Base-by-base conservation (phyloP, 2,113 vertebrate genomes). In the Nicator chloris region DNA sequence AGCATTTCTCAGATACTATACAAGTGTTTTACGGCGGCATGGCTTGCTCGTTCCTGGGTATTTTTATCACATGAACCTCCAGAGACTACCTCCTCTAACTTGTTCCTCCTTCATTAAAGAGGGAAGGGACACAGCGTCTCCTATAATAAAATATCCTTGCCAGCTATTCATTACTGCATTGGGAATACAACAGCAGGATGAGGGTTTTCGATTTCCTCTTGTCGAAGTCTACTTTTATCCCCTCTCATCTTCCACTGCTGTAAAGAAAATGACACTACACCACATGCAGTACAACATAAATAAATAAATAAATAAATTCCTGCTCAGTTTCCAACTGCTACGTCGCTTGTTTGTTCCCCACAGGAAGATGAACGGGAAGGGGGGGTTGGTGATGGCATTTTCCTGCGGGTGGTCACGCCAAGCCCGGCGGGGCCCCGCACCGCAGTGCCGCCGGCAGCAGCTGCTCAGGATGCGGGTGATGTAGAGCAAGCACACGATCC, bases 11-110 rank as follows among this genome's bases (percentile, higher is more conserved):
- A 27, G 61, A 64, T 59, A 72, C 89, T 39, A 78, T 14, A 78
- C 31, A 47, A 81, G n/a, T n/a, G 91, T 88, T 91, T 77, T 47
- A 89, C 6, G 10, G 79, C 50, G 51, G 82, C 63, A 64, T 1
- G 30, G 33, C 69, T 85, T 77, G 24, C 72, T 76, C 68, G 65
- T 90, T 92, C 51, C 53, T 79, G 13, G 33, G 91, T 93, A 94
- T 94, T 92, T 95, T 91, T 86, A 95, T 82, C 82, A 61, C 89
- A 85, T 1, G 30, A 87, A 14, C 26, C 93, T 91, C 95, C 73
- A 51, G 93, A 85, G 96, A 91, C 53, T 71, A 84, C 26, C 56
- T 91, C 56, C 56, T 85, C 54, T 56, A 91, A 92, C 73, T 82
- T 70, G 35, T 47, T 84, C 76, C 54, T 91, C 86, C 70, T 82